phyloP scores from a whole-genome alignment of 2,888 invertebrate genomes.

The Synergus umbraculus region DNA sequence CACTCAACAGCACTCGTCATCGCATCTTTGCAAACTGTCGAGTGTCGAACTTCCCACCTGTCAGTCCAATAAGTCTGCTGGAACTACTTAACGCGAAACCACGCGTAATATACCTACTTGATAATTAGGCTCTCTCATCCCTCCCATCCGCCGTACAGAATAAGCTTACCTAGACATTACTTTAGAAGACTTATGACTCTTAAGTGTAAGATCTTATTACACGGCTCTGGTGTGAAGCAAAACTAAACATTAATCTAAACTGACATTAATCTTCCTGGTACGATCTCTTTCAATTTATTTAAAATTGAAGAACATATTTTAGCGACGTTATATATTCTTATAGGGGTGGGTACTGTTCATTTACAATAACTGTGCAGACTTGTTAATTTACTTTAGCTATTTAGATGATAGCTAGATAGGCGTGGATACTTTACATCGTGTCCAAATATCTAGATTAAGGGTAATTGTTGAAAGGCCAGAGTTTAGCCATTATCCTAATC shows the following conservation, averaged over 20 bases:
- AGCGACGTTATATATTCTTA: not conserved
- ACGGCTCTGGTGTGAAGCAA: conserved; percentile 17
- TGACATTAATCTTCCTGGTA: conserved; percentile 30
- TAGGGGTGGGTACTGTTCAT: too few species aligned
- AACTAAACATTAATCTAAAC: conserved; percentile 34
- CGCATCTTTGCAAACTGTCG: conserved; percentile 39
- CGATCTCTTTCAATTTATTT: conserved; percentile 34
- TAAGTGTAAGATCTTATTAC: conserved; percentile 39
- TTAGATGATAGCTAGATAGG: not conserved
- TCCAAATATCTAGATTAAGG: not conserved
- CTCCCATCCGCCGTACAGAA: conserved; percentile 12
- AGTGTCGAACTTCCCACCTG: conserved; percentile 40
- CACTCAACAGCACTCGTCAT: conserved; percentile 52
- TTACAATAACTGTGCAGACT: too few species aligned
- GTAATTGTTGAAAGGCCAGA: conserved; percentile 17
- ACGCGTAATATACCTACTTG: conserved; percentile 25
- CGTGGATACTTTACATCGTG: too few species aligned
- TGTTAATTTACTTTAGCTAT: not conserved
- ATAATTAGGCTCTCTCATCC: conserved; percentile 26
- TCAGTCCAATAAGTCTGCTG: conserved; percentile 29
- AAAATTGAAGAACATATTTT: conserved; percentile 24
- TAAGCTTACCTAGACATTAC: conserved; percentile 32
- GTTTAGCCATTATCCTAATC: conserved; percentile 29
- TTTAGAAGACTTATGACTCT: conserved; percentile 34
- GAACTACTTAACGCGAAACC: conserved; percentile 26